These are phyloP conservation scores for Epistrophe eligans DNA, from an alignment of 2,888 invertebrate species.

Conservation along the genomic window DNA sequence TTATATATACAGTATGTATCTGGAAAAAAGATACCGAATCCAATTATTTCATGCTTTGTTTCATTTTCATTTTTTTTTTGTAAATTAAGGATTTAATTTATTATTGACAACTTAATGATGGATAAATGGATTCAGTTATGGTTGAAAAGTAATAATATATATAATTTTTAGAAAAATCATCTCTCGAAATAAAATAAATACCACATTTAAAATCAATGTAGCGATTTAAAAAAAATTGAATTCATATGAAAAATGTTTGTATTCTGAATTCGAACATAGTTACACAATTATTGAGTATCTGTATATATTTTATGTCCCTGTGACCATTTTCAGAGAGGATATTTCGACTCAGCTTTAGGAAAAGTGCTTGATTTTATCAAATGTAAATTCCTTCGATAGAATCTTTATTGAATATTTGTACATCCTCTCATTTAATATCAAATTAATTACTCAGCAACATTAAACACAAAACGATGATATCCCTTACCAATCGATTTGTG, in stretches of 20 bases:
- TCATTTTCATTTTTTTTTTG: neutral
- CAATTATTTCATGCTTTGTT: neutral
- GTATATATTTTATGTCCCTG: no score
- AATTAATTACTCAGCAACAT: constrained; percentile 40
- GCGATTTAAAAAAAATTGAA: no score
- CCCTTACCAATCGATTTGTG: constrained; percentile 39
- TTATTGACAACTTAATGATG: neutral
- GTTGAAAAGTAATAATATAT: no score
- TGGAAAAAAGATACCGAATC: constrained; percentile 1
- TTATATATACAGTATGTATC: neutral
- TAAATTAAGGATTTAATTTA: neutral
- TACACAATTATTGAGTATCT: no score
- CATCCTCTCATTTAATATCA: constrained; percentile 33
- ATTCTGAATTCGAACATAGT: no score
- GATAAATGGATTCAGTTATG: neutral
- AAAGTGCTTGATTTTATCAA: neutral
- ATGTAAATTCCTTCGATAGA: neutral
- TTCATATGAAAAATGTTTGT: no score
- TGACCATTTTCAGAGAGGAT: no score
- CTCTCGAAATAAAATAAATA: no score
- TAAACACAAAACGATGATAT: constrained; percentile 26
- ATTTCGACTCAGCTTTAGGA: neutral
- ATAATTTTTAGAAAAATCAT: no score
- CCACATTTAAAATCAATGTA: no score
- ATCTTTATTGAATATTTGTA: constrained; percentile 16